Evolutionary conservation across 2,888 invertebrate genomes (phyloP).

Genomic region (Neoscelio sp.): DNA sequence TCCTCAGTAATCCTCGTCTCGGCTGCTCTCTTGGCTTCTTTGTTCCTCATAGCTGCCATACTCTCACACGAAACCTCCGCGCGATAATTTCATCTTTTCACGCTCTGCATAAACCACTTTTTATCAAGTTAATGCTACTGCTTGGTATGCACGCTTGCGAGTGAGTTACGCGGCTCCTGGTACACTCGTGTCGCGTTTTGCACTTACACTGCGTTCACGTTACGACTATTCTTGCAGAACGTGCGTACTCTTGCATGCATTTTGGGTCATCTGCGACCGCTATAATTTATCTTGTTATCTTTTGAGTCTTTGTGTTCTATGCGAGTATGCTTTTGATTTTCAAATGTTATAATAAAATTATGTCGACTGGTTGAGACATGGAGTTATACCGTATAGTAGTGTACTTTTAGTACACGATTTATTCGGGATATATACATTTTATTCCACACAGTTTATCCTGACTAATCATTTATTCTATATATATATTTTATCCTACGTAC

Average conservation of each 20-base stretch:
- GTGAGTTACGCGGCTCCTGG: conserved; percentile 15
- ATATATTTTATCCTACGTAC: too few species aligned
- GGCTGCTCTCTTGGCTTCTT: conserved; percentile 48
- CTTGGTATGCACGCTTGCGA: conserved; percentile 68
- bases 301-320: too few species aligned
- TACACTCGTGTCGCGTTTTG: conserved; percentile 39
- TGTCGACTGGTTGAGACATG: too few species aligned
- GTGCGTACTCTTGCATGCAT: conserved; percentile 45
- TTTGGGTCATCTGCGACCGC: conserved; percentile 46
- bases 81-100: conserved; percentile 75
- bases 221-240: conserved; percentile 45
- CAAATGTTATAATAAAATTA: too few species aligned
- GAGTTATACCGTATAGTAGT: too few species aligned
- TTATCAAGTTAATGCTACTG: conserved; percentile 68
- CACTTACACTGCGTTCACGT: conserved; percentile 25
- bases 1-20: conserved; percentile 39
- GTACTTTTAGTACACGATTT: too few species aligned
- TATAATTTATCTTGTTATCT: conserved; percentile 34
- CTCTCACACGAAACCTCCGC: conserved; percentile 49
- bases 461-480: too few species aligned
- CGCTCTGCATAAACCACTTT: conserved; percentile 75
- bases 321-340: neutral
- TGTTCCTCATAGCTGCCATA: conserved; percentile 19
- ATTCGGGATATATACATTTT: too few species aligned
- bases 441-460: too few species aligned